Conservation (phyloP, 2,113 vertebrate genomes). For the Meles meles region DNA sequence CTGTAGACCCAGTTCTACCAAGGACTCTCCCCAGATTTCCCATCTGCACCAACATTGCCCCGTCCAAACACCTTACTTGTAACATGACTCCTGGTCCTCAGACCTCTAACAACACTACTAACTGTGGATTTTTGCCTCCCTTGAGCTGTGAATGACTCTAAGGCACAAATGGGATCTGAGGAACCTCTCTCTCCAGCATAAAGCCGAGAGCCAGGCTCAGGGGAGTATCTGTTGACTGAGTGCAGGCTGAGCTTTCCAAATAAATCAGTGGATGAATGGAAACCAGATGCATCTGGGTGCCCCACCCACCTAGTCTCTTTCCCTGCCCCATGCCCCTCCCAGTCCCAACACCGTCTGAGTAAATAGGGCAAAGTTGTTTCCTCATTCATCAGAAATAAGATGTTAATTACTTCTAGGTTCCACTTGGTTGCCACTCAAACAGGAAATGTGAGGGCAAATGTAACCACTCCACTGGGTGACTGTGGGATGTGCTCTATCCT, state of each 20-base stretch:
- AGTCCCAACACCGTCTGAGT: background rate
- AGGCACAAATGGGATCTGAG: background rate
- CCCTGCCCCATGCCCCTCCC: background rate
- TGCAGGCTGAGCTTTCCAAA: background rate
- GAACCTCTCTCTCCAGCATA: background rate
- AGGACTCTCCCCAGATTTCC: background rate
- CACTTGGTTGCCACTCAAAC: background rate
- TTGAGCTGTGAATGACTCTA: background rate
- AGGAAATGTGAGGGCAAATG: background rate
- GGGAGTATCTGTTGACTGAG: background rate
- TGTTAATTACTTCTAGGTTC: background rate
- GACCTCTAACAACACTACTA: background rate
- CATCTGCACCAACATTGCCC: background rate
- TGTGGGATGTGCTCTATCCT: background rate
- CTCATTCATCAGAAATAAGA: background rate
- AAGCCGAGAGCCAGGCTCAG: background rate
- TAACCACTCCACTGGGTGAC: background rate
- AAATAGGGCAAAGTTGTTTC: background rate
- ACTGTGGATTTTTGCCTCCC: background rate
- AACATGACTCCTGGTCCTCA: rapidly evolving
- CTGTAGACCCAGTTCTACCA: background rate
- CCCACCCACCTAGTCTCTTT: background rate
- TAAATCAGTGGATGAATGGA: background rate
- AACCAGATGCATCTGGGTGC: background rate
- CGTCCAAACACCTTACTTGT: background rate